These are phyloP conservation scores for Hydropsyche betteni DNA, from an alignment of 2,888 invertebrate genomes.

Conservation along the genomic window DNA sequence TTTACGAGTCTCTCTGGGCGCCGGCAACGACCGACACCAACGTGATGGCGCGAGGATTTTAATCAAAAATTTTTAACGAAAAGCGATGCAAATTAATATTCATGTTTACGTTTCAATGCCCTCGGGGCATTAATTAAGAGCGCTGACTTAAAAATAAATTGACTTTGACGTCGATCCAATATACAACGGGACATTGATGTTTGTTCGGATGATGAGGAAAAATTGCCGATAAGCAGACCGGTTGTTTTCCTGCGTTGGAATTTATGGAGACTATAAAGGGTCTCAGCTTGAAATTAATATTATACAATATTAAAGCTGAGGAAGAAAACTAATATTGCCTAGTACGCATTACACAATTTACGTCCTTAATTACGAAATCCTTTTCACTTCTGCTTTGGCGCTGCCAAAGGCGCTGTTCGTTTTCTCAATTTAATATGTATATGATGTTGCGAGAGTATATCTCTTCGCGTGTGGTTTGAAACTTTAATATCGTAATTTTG, in stretches of 20 bases:
- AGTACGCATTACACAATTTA: conserved; percentile 5
- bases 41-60: not conserved
- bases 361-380: conserved; percentile 7
- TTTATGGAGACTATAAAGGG: not conserved
- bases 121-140: conserved; percentile 15
- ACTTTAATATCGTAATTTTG: too few relatives aligned
- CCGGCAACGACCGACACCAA: too few relatives aligned
- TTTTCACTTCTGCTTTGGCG: not conserved
- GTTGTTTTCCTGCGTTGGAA: too few relatives aligned
- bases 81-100: conserved; percentile 22
- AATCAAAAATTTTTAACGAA: conserved; percentile 20
- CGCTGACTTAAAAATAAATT: conserved; percentile 22
- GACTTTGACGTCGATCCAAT: conserved; percentile 13
- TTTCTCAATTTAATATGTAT: not conserved
- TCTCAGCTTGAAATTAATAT: conserved; percentile 19
- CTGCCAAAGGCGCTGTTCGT: conserved; percentile 9
- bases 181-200: not conserved
- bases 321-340: conserved; percentile 14
- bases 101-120: conserved; percentile 24
- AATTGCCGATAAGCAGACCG: too few relatives aligned
- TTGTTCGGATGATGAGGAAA: too few relatives aligned
- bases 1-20: not conserved
- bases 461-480: not conserved
- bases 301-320: not conserved
- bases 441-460: too few relatives aligned